Evolutionary conservation across 1,140 invertebrate species (phyloP), one percentile per base, ranked within the genome.

Genomic region (Thaumatotibia leucotreta): DNA sequence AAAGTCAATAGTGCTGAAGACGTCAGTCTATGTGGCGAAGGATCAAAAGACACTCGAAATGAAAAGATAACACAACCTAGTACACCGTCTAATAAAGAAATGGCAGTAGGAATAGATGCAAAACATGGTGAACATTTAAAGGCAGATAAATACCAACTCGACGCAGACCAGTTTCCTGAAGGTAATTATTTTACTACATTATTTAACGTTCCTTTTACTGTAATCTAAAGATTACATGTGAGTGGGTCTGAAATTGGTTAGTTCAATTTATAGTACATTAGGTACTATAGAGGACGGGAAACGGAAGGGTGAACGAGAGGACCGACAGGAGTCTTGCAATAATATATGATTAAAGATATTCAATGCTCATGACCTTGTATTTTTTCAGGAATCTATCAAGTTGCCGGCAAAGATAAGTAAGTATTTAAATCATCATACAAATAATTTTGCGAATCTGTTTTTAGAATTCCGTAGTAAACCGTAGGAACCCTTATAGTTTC

Each of bases 351-450:
- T n/a, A n/a, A n/a, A n/a, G n/a, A n/a, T n/a, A n/a, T 33, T 61
- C 1, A 32, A 61, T 61, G 22, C 17, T 35, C 45, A 52, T 50
- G 24, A 66, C n/a, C 50, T 20, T 45, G 8, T 75, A 69, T 65
- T 35, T 58, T 86, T 83, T 32, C 73, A 89, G 87, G 87, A 69
- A 64, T 89, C n/a, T 89, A 88, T 67, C 84, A 81, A 79, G 70
- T 74, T 29, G 73, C 76, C 1, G 81, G 72, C 45, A 77, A 79
- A 64, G 76, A 80, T 69, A 79, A 83, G 88, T 90, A 68, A 84
- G 86, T 80, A 20, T 39, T 20, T 32, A 22, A 33, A 52, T 27
- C 50, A 33, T 27, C 4, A 61, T 54, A 62, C 27, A 66, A 65
- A 54, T 66, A 62, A n/a, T 62, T n/a, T n/a, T n/a, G n/a, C n/a